Conservation (phyloP, 2,888 invertebrate species). For the Cheilosia grossa region DNA sequence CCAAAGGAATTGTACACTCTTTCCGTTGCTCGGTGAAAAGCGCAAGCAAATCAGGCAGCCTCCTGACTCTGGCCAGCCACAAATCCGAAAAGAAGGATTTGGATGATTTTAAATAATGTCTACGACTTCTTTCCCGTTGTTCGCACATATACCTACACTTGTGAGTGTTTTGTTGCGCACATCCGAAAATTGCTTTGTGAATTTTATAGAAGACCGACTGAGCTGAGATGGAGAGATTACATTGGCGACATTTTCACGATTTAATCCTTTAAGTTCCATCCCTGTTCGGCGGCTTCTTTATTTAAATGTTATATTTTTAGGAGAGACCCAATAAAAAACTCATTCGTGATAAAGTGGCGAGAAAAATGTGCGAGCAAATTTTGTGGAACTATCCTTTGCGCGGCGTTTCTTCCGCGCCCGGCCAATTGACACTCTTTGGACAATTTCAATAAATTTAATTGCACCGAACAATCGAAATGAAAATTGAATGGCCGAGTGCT, state of each 20-base stretch:
- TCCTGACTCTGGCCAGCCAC: slow-evolving; percentile 8
- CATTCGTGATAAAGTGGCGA: slow-evolving; percentile 46
- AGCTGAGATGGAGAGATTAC: slow-evolving; percentile 4
- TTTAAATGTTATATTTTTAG: slow-evolving; percentile 57
- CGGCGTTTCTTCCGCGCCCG: background rate
- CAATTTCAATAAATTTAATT: slow-evolving; percentile 69
- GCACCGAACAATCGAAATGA: slow-evolving; percentile 67
- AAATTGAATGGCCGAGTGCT: slow-evolving; percentile 63
- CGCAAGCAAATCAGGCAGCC: slow-evolving; percentile 53
- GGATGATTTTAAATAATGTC: slow-evolving; percentile 70
- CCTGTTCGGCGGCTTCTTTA: background rate
- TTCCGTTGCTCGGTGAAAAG: slow-evolving; percentile 13
- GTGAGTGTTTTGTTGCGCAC: slow-evolving; percentile 27
- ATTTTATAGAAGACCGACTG: slow-evolving; percentile 17
- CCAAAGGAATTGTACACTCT: background rate
- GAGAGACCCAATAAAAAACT: slow-evolving; percentile 2
- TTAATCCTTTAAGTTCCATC: slow-evolving; percentile 25
- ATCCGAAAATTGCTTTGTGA: slow-evolving; percentile 34
- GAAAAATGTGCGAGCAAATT: no score
- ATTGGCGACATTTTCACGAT: slow-evolving; percentile 27
- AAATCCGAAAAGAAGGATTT: slow-evolving; percentile 71
- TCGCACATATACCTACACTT: slow-evolving; percentile 8
- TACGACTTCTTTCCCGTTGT: slow-evolving; percentile 22
- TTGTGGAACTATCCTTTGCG: no score
- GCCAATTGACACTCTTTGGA: slow-evolving; percentile 60